Evolutionary conservation across 2,888 invertebrate species (phyloP), one percentile per base, ranked within the genome.

Genomic region (Mesopsocus fuscifrons): DNA sequence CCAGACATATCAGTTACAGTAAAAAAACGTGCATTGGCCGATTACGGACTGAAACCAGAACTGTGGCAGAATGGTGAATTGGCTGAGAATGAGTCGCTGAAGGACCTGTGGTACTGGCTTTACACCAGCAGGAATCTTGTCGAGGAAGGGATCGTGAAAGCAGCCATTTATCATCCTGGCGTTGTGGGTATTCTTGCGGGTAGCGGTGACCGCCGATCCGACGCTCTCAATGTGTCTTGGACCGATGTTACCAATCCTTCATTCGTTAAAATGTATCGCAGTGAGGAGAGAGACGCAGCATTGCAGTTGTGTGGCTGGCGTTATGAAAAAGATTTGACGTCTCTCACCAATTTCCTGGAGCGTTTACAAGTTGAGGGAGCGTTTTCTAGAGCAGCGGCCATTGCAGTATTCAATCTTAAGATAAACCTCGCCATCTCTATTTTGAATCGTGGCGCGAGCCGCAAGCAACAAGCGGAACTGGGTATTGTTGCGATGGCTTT

Each of bases 231-330:
- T 42, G 63, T 71, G 21, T 66, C 74, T 13, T 71, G 79, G 68
- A 63, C 71, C 2, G 79, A 79, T 54, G 63, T 77, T 54, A 74
- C 74, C 3, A 57, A 57, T 45, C 66, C 46, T 40, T 32, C 49
- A 35, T 43, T 45, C 49, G 52, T 45, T 53, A 43, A 40, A 22
- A 23, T 43, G 44, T 53, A 17, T 44, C 77, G 79, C 53, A 77
- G 77, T 50, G 71, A 72, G 41, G 80, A 81, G 57, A 72, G 89
- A 48, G 77, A 78, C 50, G 74, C 77, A 57, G 85, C 85, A 2
- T 64, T 92, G 47, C 77, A 78, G 57, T 65, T 92, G 48, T 92
- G 92, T 65, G 88, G 88, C 16, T 94, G 92, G 92, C 73, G 75
- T 47, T 77, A 78, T 59, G 83, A 87, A 51, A 26, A 26, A 11